Evolutionary conservation across 2,888 invertebrate genomes (phyloP), one percentile per base, ranked within the genome.

Genomic region (Stratiomys singularior): DNA sequence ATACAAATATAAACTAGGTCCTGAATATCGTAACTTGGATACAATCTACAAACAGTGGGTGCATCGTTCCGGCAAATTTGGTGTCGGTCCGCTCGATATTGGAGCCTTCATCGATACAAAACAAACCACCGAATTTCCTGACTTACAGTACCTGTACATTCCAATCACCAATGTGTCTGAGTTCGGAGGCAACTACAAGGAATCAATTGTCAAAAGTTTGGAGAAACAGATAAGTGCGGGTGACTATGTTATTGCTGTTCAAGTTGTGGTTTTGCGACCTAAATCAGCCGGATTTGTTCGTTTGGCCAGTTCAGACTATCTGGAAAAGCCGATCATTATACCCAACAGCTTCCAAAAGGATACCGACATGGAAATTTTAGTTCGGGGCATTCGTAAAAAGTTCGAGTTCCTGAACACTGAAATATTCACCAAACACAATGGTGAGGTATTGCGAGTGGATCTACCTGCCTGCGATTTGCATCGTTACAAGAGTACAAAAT

Each of bases 251-350:
- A 46, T 44, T 1, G 27, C 63, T 25, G 37, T 89, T 94, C 71
- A 91, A 93, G 83, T 69, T 13, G 25, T 69, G 23, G 21, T 21
- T 0, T 46, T 69, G 3, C 69, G 47, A 25, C 95, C 95, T 0
- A 90, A 92, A 83, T 95, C 95, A 15, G 88, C 89, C 23, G 95
- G 95, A 0, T 88, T 90, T 4, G 82, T 95, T 0, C 90, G 89
- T 84, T 88, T 97, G 15, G 91, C 90, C 82, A 91, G 92, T 56
- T 91, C 88, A 27, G 81, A 92, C 83, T 92, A 92, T 0, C 85
- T 88, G 47, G 88, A 90, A 28, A 88, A 89, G 83, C 93, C 93
- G 0, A 84, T 88, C 25, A 89, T 93, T 56, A 88, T 90, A 82
- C 90, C 91, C 1, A 91, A 91, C 81, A 92, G 90, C 81, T 87